Evolutionary conservation across 2,888 invertebrate species (phyloP).

Genomic region (Cerastoderma edule): DNA sequence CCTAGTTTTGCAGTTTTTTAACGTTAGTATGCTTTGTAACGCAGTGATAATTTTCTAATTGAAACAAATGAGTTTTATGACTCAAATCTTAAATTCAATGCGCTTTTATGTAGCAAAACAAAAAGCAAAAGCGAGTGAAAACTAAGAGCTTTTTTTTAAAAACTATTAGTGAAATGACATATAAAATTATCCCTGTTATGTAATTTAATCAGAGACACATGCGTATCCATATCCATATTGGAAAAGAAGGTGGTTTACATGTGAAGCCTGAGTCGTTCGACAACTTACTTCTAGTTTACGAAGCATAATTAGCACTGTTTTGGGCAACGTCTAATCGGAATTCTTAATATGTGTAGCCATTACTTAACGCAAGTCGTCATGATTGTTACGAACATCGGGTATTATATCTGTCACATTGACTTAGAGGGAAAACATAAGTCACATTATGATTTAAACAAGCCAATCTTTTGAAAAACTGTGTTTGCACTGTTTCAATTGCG

Average conservation of each 20-base stretch:
- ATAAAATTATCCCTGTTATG: too few species aligned
- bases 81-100: too few species aligned
- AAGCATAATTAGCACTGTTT: slow-evolving; percentile 32
- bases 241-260: slow-evolving; percentile 12
- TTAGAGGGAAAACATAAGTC: neutral
- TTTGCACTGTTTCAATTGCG: neutral
- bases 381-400: too few species aligned
- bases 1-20: too few species aligned
- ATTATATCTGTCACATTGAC: too few species aligned
- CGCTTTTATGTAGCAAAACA: too few species aligned
- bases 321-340: slow-evolving; percentile 13
- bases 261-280: slow-evolving; percentile 22
- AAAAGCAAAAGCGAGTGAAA: too few species aligned
- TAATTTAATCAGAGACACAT: slow-evolving; percentile 16
- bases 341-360: slow-evolving; percentile 28
- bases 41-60: too few species aligned
- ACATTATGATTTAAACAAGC: neutral
- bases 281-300: slow-evolving; percentile 9
- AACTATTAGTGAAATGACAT: too few species aligned
- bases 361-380: slow-evolving; percentile 25
- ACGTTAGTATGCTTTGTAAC: too few species aligned
- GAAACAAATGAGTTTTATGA: too few species aligned
- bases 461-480: slow-evolving; percentile 2
- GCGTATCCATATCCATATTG: slow-evolving; percentile 22
- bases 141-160: too few species aligned